Conservation (phyloP, 2,888 invertebrate genomes). For the Dyspetes luteomarginatus region DNA sequence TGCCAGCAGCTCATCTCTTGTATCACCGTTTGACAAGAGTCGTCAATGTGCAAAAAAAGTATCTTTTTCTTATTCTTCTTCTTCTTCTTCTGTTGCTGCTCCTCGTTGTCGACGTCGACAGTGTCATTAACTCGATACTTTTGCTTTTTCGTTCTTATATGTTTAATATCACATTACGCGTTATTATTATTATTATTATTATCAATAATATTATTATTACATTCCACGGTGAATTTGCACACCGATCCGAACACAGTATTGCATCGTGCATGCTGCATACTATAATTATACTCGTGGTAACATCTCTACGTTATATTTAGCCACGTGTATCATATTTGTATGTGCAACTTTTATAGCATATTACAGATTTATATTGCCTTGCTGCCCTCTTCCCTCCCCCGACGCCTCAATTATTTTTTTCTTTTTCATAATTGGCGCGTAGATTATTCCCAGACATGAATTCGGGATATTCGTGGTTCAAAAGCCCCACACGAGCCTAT, state of each 20-base stretch:
- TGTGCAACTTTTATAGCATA: conserved; percentile 73
- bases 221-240: conserved; percentile 66
- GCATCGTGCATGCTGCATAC: conserved; percentile 77
- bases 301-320: conserved; percentile 63
- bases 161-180: conserved; percentile 30
- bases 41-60: conserved; percentile 72
- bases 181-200: too few species aligned
- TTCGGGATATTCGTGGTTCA: conserved; percentile 1
- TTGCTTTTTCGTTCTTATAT: conserved; percentile 28
- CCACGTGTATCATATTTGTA: conserved; percentile 72
- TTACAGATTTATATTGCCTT: conserved; percentile 62
- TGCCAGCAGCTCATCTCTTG: conserved; percentile 95
- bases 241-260: conserved; percentile 76
- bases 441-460: neutral
- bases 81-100: conserved; percentile 2
- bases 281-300: conserved; percentile 72
- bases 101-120: neutral
- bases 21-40: conserved; percentile 88
- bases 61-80: conserved; percentile 32
- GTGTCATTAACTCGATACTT: neutral
- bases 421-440: conserved; percentile 13
- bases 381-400: neutral
- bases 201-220: too few species aligned
- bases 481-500: conserved; percentile 6
- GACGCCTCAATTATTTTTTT: too few species aligned